Evolutionary conservation across 2,113 vertebrate species (phyloP).

Genomic region (Piprites chloris): DNA sequence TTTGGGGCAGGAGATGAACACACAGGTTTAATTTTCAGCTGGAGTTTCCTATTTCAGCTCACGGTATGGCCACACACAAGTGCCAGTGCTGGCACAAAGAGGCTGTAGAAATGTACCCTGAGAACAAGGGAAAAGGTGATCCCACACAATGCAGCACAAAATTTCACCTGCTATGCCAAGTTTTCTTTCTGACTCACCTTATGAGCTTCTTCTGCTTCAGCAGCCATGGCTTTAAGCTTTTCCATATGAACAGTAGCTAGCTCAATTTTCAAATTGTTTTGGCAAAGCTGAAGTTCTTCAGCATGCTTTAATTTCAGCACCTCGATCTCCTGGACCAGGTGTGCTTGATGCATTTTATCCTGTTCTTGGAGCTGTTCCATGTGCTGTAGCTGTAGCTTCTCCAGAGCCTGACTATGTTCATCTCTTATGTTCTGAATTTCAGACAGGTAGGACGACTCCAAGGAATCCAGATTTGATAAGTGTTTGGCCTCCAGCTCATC

Average conservation of each 20-base stretch:
- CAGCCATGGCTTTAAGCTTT: conserved; percentile 76
- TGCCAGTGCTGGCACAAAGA: neutral
- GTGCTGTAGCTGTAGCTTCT: conserved; percentile 68
- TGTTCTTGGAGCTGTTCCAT: conserved; percentile 48
- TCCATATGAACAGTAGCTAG: conserved; percentile 73
- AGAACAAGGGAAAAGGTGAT: neutral
- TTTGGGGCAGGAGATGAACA: neutral
- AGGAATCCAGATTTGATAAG: conserved; percentile 81
- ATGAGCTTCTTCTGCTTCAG: conserved; percentile 73
- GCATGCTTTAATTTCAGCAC: conserved; percentile 62
- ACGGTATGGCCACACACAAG: neutral
- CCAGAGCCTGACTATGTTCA: conserved; percentile 70
- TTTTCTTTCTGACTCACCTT: conserved; percentile 73
- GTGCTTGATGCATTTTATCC: conserved; percentile 43
- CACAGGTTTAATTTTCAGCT: neutral
- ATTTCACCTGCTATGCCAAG: neutral
- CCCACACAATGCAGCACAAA: neutral
- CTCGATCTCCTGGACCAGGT: conserved; percentile 57
- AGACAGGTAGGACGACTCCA: conserved; percentile 83
- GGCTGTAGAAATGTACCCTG: neutral
- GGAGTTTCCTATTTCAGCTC: neutral
- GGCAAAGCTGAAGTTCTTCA: conserved; percentile 54
- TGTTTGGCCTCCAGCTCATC: conserved; percentile 80
- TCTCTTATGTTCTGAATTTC: conserved; percentile 80
- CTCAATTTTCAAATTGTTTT: conserved; percentile 71